Evolutionary conservation across 2,797 vertebrate genomes (phyloP).

Genomic region (Melanogrammus aeglefinus): DNA sequence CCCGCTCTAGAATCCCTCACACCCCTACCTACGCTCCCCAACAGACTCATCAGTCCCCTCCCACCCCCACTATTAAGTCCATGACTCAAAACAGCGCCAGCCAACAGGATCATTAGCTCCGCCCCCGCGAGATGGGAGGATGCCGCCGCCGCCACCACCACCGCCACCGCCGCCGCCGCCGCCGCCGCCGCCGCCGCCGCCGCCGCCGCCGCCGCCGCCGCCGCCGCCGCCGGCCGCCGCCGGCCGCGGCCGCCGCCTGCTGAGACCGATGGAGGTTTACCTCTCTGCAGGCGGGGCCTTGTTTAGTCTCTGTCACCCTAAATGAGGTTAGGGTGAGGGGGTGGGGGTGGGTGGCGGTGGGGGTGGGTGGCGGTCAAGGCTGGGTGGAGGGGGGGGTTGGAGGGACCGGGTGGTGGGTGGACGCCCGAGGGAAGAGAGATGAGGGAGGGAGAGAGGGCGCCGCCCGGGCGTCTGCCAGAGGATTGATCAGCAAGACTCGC

Average conservation of each 20-base stretch:
- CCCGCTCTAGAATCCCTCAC: slow-evolving; percentile 12
- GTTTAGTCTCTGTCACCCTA: slow-evolving; percentile 61
- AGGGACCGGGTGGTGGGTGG: neutral
- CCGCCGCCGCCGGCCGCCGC: too few relatives aligned
- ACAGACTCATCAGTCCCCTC: slow-evolving; percentile 47
- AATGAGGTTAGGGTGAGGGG: slow-evolving; percentile 46
- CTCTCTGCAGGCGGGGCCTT: slow-evolving; percentile 48
- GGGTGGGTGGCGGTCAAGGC: slow-evolving; percentile 13
- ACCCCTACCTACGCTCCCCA: slow-evolving; percentile 9
- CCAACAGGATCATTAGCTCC: slow-evolving; percentile 58
- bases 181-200: too few relatives aligned
- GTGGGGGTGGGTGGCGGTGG: slow-evolving; percentile 11
- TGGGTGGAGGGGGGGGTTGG: slow-evolving; percentile 11
- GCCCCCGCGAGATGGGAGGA: slow-evolving; percentile 59
- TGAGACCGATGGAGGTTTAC: slow-evolving; percentile 58
- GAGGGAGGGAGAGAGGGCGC: slow-evolving; percentile 17
- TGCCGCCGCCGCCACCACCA: slow-evolving; percentile 18
- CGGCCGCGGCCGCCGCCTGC: too few relatives aligned
- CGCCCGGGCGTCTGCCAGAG: slow-evolving; percentile 23
- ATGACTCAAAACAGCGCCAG: slow-evolving; percentile 53
- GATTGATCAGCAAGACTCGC: slow-evolving; percentile 51
- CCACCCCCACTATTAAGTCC: slow-evolving; percentile 39
- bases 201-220: too few relatives aligned
- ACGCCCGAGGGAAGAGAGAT: slow-evolving; percentile 6
- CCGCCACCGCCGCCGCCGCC: neutral